A percentile compares a stretch with the other conserved stretches of the same genome.
Evolutionary conservation across 2,113 vertebrate species (phyloP).

Genomic region (Caranx melampygus): DNA sequence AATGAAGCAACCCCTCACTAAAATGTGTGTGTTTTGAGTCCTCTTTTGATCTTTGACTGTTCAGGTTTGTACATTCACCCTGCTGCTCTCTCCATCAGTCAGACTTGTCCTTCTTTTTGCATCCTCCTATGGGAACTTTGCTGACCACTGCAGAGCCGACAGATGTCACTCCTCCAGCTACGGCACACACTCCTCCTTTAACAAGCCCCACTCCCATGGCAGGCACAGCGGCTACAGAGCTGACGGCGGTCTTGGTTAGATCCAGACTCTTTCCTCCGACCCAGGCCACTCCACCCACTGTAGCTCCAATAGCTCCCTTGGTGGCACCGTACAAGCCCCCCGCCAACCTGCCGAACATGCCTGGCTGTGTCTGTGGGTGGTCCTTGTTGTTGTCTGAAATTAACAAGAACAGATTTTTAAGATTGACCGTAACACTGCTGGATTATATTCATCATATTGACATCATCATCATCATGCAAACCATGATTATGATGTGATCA

Average conservation of each 20-base stretch:
- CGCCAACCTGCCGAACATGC: constrained; percentile 93
- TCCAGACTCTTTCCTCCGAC: constrained; percentile 95
- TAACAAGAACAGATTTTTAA: constrained; percentile 6
- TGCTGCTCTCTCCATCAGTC: constrained; percentile 83
- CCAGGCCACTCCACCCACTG: constrained; percentile 94
- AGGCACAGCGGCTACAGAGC: constrained; percentile 91
- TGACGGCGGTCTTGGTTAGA: constrained; percentile 94
- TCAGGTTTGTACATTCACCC: background rate
- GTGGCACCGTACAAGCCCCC: constrained; percentile 94
- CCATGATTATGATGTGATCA: background rate
- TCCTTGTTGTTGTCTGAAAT: constrained; percentile 88
- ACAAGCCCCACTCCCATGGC: constrained; percentile 93
- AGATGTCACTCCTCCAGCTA: constrained; percentile 91
- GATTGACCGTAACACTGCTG: background rate
- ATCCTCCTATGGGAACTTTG: constrained; percentile 92
- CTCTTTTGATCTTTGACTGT: constrained; percentile 38
- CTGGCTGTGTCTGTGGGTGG: constrained; percentile 89
- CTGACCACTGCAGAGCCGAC: constrained; percentile 93
- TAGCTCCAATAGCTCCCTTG: constrained; percentile 94
- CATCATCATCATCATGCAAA: background rate
- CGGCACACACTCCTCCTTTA: constrained; percentile 91
- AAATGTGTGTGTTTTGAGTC: constrained; percentile 47
- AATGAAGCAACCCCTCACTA: constrained; percentile 43
- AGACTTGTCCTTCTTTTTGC: constrained; percentile 97
- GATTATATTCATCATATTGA: background rate